A percentile compares a stretch with the other conserved stretches of the same genome.
phyloP scores from a whole-genome alignment of 2,797 vertebrate species.

The Peromyscus nudipes region DNA sequence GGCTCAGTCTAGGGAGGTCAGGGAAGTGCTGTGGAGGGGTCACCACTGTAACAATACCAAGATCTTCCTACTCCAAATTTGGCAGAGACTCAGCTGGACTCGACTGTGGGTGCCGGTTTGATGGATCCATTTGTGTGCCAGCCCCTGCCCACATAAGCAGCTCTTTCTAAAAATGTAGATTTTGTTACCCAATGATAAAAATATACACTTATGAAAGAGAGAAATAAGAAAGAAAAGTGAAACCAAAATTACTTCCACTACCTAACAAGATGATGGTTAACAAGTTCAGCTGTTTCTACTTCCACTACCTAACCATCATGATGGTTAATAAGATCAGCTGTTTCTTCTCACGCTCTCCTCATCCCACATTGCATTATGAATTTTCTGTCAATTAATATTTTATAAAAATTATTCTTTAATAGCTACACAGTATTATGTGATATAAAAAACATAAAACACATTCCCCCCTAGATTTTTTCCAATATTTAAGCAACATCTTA shows the following conservation, averaged over 20 bases:
- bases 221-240: conserved; percentile 8
- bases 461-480: background rate
- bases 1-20: background rate
- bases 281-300: background rate
- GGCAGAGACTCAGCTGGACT: background rate
- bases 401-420: conserved; percentile 24
- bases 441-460: background rate
- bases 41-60: background rate
- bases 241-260: background rate
- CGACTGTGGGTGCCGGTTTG: background rate
- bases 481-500: background rate
- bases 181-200: background rate
- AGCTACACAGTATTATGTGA: background rate
- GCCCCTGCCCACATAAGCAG: background rate
- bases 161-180: background rate
- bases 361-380: background rate
- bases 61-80: background rate
- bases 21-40: background rate
- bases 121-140: background rate
- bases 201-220: background rate
- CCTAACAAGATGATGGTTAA: background rate
- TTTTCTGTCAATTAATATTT: background rate
- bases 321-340: background rate
- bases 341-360: background rate
- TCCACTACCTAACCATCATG: background rate